Evolutionary conservation across 2,888 invertebrate species (phyloP).

Genomic region (Microdon myrmicae): DNA sequence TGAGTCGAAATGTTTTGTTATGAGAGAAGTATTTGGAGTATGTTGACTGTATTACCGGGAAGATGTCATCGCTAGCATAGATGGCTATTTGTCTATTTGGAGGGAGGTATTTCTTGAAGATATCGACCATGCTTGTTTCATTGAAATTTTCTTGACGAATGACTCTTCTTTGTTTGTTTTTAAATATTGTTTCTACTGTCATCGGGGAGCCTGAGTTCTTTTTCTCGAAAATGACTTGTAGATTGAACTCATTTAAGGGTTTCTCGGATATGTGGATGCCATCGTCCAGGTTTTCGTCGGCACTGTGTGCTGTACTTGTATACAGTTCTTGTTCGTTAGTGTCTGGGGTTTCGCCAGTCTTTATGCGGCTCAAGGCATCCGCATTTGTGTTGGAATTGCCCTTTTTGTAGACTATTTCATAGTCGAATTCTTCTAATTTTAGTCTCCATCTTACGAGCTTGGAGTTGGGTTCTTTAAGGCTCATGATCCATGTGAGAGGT

Average conservation of each 20-base stretch:
- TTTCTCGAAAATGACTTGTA: constrained; percentile 4
- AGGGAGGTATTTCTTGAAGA: constrained; percentile 17
- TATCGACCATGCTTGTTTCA: constrained; percentile 12
- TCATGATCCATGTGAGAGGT: constrained; percentile 56
- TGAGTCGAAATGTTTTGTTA: constrained; percentile 8
- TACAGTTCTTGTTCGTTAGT: background rate
- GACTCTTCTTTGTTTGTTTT: constrained; percentile 13
- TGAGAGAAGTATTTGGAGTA: constrained; percentile 15
- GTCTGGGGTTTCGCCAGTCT: constrained; percentile 17
- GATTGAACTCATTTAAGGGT: constrained; percentile 49
- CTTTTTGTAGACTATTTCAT: constrained; percentile 53
- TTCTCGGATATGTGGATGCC: constrained; percentile 11
- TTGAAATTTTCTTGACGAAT: background rate
- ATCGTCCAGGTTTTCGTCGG: constrained; percentile 29
- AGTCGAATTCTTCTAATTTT: constrained; percentile 57
- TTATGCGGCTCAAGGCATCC: constrained; percentile 46
- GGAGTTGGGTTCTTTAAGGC: constrained; percentile 41
- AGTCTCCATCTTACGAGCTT: constrained; percentile 61
- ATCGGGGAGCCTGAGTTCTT: constrained; percentile 1
- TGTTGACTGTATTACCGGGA: constrained; percentile 9
- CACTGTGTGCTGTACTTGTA: constrained; percentile 37
- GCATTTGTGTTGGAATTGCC: constrained; percentile 43
- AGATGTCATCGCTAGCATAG: constrained; percentile 14
- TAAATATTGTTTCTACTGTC: constrained; percentile 10
- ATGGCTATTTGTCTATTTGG: constrained; percentile 27